Base-by-base conservation (phyloP, 2,888 invertebrate genomes). In the Eumerus sabulonum region DNA sequence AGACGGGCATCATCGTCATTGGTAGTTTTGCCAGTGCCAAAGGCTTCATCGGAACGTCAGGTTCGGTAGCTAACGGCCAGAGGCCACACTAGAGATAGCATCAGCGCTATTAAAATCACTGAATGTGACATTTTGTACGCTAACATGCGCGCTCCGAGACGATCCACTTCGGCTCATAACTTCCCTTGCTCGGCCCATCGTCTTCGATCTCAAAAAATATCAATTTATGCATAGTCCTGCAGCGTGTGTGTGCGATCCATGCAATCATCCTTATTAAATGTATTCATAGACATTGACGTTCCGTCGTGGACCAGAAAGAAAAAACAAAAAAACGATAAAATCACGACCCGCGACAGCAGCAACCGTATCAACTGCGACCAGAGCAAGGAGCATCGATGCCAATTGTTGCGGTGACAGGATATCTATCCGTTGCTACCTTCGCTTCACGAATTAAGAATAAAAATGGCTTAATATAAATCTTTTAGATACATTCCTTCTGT, bases 391-490 rank as follows among this genome's bases (percentile, higher is more conserved):
- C 74, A 27, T 27, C 27, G 56, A 74, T 79, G 79, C 79, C 79
- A 79, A 79, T 74, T 79, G 79, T 79, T 79, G 63, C 64, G 45
- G 63, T 79, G 79, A 79, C 79, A 79, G 79, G 79, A 79, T 70
- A 73, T 48, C 68, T 60, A 70, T 74, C 63, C 54, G 40, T 54
- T 27, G 68, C 63, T 73, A 44, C 68, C 68, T 68, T 73, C n/a
- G n/a, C 73, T 68, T 74, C 79, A 79, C 79, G 79, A 79, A 79
- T 74, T 74, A 64, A 70, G 79, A 79, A 79, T 79, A 79, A 79
- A 79, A 79, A 79, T 79, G 79, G 73, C 79, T 79, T 73, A 79
- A 79, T 79, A 79, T 79, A 79, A 79, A 79, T 79, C 79, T 79
- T 68, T 77, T 47, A 48, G 72, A 72, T 67, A 66, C 47, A 59